Evolutionary conservation across 2,888 invertebrate species (phyloP), one percentile per base, ranked within the genome.

Genomic region (Sphaerophoria rueppellii): DNA sequence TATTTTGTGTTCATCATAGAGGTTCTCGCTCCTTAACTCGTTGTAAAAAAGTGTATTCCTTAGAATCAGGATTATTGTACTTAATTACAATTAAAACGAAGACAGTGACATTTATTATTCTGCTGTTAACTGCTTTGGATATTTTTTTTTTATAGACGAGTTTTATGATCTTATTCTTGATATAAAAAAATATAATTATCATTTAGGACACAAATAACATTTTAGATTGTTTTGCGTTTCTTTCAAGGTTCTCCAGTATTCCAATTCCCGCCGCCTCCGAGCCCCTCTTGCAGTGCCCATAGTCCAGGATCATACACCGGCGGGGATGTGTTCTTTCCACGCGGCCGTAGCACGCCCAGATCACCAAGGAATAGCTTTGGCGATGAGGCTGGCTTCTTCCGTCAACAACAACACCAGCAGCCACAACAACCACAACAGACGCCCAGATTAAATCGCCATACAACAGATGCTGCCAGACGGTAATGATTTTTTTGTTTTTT

Each of bases 321-420:
- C 75, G 90, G 90, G 69, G 91, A 92, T 80, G 88, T 91, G 3
- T 92, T 92, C 87, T 92, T 92, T 87, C 91, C 92, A 71, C 90
- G 89, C 61, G 88, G 88, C 14, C 88, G 89, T 78, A 90, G 90
- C 67, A 90, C 89, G 50, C 67, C 67, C 24, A 89, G 89, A 67
- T 91, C 91, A 4, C 91, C 91, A 60, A 89, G 90, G 78, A 90
- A 88, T 83, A 91, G 90, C 86, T 87, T 90, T 70, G 89, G 89
- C 77, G 92, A 91, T 82, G 92, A 91, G 79, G 87, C 87, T 57
- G 89, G 89, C 82, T 90, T 90, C 87, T 90, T 89, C 75, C 90
- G 91, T 35, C 90, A 90, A 87, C 88, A 89, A 58, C 87, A 86
- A 61, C 77, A 60, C 65, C 82, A 24, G n/a, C 79, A 16, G 87